A percentile compares a stretch with the other conserved stretches of the same genome.
Evolutionary conservation across 2,113 vertebrate species (phyloP).

Genomic region (Heterochromis multidens): DNA sequence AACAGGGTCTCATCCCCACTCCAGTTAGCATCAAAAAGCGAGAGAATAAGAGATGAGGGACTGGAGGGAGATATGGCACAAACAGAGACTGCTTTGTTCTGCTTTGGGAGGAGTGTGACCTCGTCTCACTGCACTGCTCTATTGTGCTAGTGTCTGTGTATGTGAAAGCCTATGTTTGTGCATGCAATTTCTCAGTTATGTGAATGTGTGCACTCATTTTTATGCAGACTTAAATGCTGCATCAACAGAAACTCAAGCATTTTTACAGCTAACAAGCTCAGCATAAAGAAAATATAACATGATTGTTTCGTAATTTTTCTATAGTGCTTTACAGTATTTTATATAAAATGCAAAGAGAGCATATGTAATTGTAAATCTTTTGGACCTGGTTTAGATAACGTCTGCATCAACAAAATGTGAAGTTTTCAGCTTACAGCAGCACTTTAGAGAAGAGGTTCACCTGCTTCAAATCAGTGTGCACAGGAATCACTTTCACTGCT

Average conservation of each 20-base stretch:
- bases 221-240: background rate
- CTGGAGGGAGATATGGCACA: slow-evolving; percentile 42
- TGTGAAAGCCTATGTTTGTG: background rate
- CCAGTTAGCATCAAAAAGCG: slow-evolving; percentile 30
- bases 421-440: background rate
- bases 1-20: slow-evolving; percentile 22
- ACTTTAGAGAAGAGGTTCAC: background rate
- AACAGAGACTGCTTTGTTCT: slow-evolving; percentile 71
- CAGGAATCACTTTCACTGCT: background rate
- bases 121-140: slow-evolving; percentile 43
- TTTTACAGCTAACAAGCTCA: background rate
- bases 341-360: background rate
- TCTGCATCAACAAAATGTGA: background rate
- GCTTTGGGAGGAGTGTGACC: slow-evolving; percentile 61
- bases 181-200: background rate
- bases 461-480: background rate
- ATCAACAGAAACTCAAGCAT: background rate
- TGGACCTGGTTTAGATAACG: fast-evolving
- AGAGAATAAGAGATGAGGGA: slow-evolving; percentile 16
- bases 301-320: background rate
- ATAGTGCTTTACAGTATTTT: background rate
- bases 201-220: background rate
- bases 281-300: background rate
- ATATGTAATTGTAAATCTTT: background rate
- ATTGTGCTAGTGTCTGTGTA: slow-evolving; percentile 39